Percentiles rank a stretch among this genome's conserved stretches.
Evolutionary conservation across 2,888 invertebrate species (phyloP).

Genomic region (Drosophila emarginata): DNA sequence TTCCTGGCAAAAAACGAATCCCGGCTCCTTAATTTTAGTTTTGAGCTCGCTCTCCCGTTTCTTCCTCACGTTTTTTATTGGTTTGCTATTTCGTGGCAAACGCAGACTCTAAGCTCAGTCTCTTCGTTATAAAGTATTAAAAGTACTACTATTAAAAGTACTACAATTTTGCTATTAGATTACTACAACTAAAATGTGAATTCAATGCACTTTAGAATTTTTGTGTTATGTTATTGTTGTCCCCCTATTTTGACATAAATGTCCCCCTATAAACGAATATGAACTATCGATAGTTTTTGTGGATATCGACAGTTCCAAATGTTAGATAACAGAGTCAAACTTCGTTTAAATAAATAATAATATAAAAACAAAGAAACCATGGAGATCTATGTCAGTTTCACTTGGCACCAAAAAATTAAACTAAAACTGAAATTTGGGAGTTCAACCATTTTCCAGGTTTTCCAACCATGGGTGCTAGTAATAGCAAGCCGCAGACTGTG

Average conservation of each 20-base stretch:
- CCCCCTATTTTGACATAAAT: background rate
- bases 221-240: background rate
- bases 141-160: slow-evolving; percentile 33
- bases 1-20: background rate
- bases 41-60: background rate
- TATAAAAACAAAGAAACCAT: slow-evolving; percentile 21
- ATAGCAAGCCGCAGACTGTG: slow-evolving; percentile 62
- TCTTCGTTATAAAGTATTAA: slow-evolving; percentile 28
- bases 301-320: background rate
- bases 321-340: background rate
- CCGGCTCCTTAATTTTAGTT: background rate
- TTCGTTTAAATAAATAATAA: slow-evolving; percentile 8
- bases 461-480: slow-evolving; percentile 56
- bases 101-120: slow-evolving; percentile 15
- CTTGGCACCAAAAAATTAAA: slow-evolving; percentile 1
- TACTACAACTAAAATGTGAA: slow-evolving; percentile 28
- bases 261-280: background rate
- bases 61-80: slow-evolving; percentile 6
- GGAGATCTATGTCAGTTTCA: slow-evolving; percentile 1
- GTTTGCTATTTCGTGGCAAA: slow-evolving; percentile 14
- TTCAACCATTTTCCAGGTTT: background rate
- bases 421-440: background rate
- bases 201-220: background rate
- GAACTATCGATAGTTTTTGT: background rate
- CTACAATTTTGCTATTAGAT: slow-evolving; percentile 31